Conservation (phyloP, 2,888 invertebrate species). For the Diachrysia chrysitis region DNA sequence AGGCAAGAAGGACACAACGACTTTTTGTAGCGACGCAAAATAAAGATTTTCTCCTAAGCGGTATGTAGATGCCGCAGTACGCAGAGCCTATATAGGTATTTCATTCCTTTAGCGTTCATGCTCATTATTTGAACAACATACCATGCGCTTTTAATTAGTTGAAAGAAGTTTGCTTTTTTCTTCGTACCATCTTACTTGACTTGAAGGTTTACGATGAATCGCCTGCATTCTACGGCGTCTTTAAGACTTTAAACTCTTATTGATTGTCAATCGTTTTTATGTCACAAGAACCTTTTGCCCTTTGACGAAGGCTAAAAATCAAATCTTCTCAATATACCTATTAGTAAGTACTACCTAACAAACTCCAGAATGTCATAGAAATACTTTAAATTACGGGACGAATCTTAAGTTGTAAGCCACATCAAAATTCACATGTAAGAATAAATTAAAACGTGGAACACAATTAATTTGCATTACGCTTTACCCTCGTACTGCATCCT, state of each 20-base stretch:
- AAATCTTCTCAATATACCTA: too few species aligned
- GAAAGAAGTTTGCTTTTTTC: background rate
- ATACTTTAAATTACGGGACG: background rate
- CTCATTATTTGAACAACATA: background rate
- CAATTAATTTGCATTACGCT: conserved; percentile 14
- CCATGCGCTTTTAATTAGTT: background rate
- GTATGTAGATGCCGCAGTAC: background rate
- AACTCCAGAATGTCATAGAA: too few species aligned
- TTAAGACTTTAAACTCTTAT: too few species aligned
- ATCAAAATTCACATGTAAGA: background rate
- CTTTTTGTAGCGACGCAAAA: background rate
- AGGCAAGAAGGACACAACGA: background rate
- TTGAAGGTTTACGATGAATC: too few species aligned
- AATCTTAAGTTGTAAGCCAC: background rate
- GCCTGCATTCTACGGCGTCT: too few species aligned
- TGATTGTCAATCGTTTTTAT: too few species aligned
- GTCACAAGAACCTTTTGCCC: too few species aligned
- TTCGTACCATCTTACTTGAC: too few species aligned
- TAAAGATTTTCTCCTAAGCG: background rate
- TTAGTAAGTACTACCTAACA: too few species aligned
- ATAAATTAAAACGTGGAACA: background rate
- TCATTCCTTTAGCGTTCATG: background rate
- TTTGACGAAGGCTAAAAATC: too few species aligned
- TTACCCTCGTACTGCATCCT: conserved; percentile 10
- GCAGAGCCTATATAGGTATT: background rate